phyloP scores from a whole-genome alignment of 1,140 invertebrate species.

The Camponotus pennsylvanicus region DNA sequence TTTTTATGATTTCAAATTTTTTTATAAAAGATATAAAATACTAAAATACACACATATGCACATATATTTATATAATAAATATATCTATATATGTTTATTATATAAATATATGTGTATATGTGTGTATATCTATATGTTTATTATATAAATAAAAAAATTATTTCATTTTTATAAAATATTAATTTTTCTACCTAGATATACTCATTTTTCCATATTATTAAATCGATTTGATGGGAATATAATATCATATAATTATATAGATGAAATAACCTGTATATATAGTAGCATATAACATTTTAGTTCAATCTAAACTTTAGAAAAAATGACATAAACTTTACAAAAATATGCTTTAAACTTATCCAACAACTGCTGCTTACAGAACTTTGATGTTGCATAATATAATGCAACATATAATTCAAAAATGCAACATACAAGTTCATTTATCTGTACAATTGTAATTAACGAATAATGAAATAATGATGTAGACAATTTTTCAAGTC shows the following conservation, averaged over 20 bases:
- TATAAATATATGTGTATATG: too few species aligned
- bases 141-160: too few species aligned
- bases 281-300: background rate
- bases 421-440: background rate
- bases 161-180: too few species aligned
- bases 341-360: background rate
- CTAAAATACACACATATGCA: too few species aligned
- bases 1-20: too few species aligned
- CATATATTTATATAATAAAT: too few species aligned
- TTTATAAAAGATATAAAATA: too few species aligned
- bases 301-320: background rate
- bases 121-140: too few species aligned
- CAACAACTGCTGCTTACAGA: background rate
- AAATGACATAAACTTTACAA: constrained; percentile 10
- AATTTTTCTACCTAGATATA: too few species aligned
- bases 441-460: constrained; percentile 34
- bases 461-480: background rate
- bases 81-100: too few species aligned
- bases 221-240: background rate
- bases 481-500: constrained; percentile 1
- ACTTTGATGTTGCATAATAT: background rate
- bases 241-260: background rate
- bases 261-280: background rate
- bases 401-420: background rate
- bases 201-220: too few species aligned